Base-by-base conservation (phyloP, 2,113 vertebrate species). In the Phyllopteryx taeniolatus region DNA sequence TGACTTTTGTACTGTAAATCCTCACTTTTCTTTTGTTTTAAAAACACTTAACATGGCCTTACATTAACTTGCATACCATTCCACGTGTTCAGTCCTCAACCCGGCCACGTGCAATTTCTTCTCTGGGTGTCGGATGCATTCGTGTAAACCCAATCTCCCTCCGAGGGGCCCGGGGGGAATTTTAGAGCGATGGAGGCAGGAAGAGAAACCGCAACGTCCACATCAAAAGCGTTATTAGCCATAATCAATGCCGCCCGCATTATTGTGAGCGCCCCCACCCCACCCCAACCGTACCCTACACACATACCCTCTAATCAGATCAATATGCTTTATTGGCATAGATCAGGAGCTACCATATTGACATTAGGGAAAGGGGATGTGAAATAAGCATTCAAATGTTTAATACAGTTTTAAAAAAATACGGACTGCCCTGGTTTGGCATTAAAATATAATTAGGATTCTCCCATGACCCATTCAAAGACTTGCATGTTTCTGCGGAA, bases 161-260 rank as follows among this genome's bases (percentile, higher is more conserved):
- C 83, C 83, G 80, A 80, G 79, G n/a, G n/a, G 87, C 90, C 88
- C 73, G 84, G 84, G 87, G 90, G 90, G 39, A 13, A 44, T 87
- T 87, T 87, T 75, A 80, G 85, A 27, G 56, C 56, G 5, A 59
- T 31, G 60, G 67, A 70, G 77, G 79, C 90, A 93, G 92, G 90
- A 92, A 93, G 91, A 90, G 88, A 87, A 87, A 83, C 89, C 91
- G 91, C 91, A 93, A 92, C 91, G 92, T 92, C 91, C 87, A 88
- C 91, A 93, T 92, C 90, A 92, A 86, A 92, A 88, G 85, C 86
- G 90, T 92, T 92, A 91, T 92, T 91, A 89, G 88, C 87, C 88
- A 88, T 91, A 89, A 93, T 93, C 91, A 91, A 92, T 92, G 91
- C 84, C 80, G 83, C 56, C 85, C 87, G 89, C 92, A 93, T 92